Percentiles rank a stretch among this genome's conserved stretches.
These are phyloP conservation scores for Numida meleagris DNA, from an alignment of 2,113 vertebrate genomes.

Conservation along the genomic window DNA sequence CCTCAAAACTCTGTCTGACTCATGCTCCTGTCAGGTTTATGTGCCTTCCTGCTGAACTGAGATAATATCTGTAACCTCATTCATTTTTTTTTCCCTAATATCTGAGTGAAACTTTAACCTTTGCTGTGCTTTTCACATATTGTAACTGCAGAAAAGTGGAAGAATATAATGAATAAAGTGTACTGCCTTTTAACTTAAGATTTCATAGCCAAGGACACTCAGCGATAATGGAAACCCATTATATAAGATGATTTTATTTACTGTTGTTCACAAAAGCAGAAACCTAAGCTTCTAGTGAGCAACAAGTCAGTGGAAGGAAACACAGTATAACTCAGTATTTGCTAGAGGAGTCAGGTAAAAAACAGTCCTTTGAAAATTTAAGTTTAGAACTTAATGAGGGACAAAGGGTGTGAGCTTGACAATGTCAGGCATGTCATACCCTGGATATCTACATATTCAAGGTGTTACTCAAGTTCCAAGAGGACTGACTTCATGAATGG, in stretches of 20 bases:
- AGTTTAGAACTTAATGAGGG: background rate
- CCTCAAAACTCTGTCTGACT: background rate
- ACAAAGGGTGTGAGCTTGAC: accelerated
- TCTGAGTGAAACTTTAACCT: background rate
- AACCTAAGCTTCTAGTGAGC: background rate
- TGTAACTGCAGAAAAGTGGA: background rate
- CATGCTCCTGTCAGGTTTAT: background rate
- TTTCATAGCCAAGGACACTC: background rate
- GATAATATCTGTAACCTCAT: background rate
- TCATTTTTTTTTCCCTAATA: background rate
- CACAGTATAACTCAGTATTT: background rate
- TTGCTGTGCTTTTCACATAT: background rate
- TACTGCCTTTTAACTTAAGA: background rate
- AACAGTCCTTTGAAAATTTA: accelerated
- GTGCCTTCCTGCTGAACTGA: background rate
- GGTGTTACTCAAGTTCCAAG: background rate
- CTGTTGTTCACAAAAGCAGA: background rate
- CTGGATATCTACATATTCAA: background rate
- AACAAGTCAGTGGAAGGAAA: background rate
- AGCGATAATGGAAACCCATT: background rate
- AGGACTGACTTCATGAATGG: background rate
- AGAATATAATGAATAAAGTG: background rate
- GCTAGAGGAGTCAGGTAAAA: background rate
- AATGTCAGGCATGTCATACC: background rate
- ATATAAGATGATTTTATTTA: background rate